A percentile compares a stretch with the other conserved stretches of the same genome.
Evolutionary conservation across 2,797 vertebrate genomes (phyloP).

Genomic region (Hippoglossus hippoglossus): DNA sequence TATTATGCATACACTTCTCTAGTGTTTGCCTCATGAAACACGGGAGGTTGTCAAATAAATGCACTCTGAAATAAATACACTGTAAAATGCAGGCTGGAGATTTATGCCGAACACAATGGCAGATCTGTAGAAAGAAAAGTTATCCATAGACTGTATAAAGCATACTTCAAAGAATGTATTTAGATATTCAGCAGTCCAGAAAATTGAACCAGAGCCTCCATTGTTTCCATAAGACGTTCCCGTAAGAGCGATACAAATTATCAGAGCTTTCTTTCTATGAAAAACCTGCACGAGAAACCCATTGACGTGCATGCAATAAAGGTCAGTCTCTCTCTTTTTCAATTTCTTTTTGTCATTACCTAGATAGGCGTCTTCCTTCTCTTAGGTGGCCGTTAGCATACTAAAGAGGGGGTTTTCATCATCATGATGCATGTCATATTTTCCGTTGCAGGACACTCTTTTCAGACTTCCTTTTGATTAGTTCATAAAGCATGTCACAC

Average conservation of each 20-base stretch:
- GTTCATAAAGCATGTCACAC: constrained; percentile 40
- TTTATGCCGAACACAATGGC: constrained; percentile 11
- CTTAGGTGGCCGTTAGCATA: constrained; percentile 40
- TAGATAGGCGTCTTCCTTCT: constrained; percentile 46
- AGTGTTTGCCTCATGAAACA: neutral
- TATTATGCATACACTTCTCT: constrained; percentile 24
- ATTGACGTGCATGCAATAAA: constrained; percentile 61
- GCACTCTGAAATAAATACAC: constrained; percentile 25
- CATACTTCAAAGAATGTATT: constrained; percentile 29
- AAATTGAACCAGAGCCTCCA: constrained; percentile 25
- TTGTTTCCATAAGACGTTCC: constrained; percentile 24
- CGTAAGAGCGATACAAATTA: constrained; percentile 22
- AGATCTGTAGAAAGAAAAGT: constrained; percentile 18
- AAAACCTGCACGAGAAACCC: constrained; percentile 44
- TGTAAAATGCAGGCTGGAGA: constrained; percentile 32
- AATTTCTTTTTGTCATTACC: constrained; percentile 58
- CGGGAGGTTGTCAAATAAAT: constrained; percentile 36
- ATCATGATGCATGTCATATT: constrained; percentile 51
- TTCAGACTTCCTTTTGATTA: constrained; percentile 40
- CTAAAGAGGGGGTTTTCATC: constrained; percentile 54
- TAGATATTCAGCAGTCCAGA: constrained; percentile 41
- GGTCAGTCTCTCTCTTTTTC: constrained; percentile 53
- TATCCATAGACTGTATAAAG: constrained; percentile 40
- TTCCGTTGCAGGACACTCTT: constrained; percentile 19
- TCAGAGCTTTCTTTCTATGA: constrained; percentile 21